Conservation (phyloP, 2,797 vertebrate species). For the Gymnocypris eckloni region DNA sequence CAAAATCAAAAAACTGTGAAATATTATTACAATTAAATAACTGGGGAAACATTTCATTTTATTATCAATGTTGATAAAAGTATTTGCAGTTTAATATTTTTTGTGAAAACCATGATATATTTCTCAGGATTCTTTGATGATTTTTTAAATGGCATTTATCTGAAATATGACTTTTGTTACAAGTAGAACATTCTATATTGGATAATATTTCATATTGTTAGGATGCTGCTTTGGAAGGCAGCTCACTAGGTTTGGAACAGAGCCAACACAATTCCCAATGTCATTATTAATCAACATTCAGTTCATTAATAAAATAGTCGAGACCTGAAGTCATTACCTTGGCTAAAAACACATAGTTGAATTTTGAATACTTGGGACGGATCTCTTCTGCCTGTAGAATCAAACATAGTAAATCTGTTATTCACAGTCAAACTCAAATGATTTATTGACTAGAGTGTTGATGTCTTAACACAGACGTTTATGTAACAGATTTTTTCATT, state of each 20-base stretch:
- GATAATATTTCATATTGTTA: too few species aligned
- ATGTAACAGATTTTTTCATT: conserved; percentile 1
- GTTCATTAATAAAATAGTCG: background rate
- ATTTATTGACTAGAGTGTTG: background rate
- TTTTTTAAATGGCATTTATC: background rate
- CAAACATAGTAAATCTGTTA: conserved; percentile 1
- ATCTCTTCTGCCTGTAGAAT: conserved; percentile 89
- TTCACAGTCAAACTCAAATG: background rate
- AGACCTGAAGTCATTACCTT: conserved; percentile 82
- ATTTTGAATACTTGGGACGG: conserved; percentile 89
- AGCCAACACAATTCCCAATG: background rate
- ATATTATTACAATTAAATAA: background rate
- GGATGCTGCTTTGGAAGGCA: background rate
- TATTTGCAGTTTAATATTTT: too few species aligned
- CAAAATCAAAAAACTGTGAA: background rate
- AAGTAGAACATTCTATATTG: background rate
- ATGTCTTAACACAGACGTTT: conserved; percentile 1
- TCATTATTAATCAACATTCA: background rate
- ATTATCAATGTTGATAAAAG: background rate
- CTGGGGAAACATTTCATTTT: too few species aligned
- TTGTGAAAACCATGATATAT: too few species aligned
- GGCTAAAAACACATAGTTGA: conserved; percentile 91
- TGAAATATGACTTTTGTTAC: background rate
- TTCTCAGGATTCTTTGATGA: background rate
- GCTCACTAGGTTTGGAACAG: background rate